Base-by-base conservation (phyloP, 2,797 vertebrate genomes). In the Toxotes lorentzi region DNA sequence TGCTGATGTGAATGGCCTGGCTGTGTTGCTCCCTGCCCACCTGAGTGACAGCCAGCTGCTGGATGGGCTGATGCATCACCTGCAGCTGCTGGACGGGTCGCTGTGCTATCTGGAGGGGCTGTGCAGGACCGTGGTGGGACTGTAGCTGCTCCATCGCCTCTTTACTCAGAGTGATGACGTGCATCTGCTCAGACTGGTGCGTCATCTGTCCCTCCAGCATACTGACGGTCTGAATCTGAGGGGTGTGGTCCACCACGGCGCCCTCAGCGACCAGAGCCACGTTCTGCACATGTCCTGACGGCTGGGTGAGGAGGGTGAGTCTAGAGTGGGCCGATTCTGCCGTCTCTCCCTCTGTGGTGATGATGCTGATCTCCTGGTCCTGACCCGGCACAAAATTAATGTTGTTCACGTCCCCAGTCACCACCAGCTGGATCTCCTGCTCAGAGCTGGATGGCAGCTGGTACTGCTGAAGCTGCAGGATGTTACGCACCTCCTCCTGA, bases 361-460 rank as follows among this genome's bases (percentile, higher is more conserved):
- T 96, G 70, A 96, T 96, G 88, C 97, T 96, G 61, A 96, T 96
- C 84, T 96, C 95, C 81, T 92, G 96, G 16, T 93, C 88, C 84
- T 91, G 94, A 11, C 81, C 79, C 0, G 95, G 93, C 85, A 97
- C 88, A 54, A 99, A 97, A 85, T 96, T 96, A 13, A 98, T 95
- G 77, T 97, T 95, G 51, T 96, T 96, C 41, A 97, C 95, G 0
- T 96, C 94, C 24, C 95, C 95, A 0, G 97, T 95, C 54, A 99
- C 97, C 34, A 99, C 95, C 57, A 99, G 93, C 78, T 97, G 98
- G 83, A 99, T 97, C 88, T 98, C 97, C 89, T 97, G 97, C 30
- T 97, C 95, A 8, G 94, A 93, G 0, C 94, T 86, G 50, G 94
- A 38, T 12, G 96, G 95, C 51, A 97, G 95, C 14, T 97, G 96